phyloP scores from a whole-genome alignment of 2,888 invertebrate genomes.

The Cabera pusaria region DNA sequence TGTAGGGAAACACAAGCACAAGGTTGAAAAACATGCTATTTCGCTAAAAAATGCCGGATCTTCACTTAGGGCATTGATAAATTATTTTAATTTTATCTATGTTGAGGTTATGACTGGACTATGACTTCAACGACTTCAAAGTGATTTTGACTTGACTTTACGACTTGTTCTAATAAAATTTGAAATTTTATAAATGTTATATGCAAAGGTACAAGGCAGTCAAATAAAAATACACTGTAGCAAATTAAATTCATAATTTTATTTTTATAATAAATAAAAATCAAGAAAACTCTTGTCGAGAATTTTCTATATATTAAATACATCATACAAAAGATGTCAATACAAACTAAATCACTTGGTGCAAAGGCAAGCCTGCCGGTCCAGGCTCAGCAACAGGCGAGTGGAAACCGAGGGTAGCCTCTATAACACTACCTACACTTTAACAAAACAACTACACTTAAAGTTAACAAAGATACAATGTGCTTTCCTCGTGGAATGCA shows the following conservation, averaged over 20 bases:
- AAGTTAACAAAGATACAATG: slow-evolving; percentile 69
- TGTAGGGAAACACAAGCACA: too few species aligned
- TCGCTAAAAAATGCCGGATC: too few species aligned
- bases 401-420: slow-evolving; percentile 79
- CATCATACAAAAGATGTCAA: slow-evolving; percentile 83
- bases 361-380: slow-evolving; percentile 82
- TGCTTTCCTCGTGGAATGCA: slow-evolving; percentile 71
- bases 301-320: slow-evolving; percentile 79
- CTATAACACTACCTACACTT: slow-evolving; percentile 55
- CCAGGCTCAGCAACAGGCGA: slow-evolving; percentile 69
- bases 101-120: too few species aligned
- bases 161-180: too few species aligned
- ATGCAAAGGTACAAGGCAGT: neutral
- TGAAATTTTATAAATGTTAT: too few species aligned
- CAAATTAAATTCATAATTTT: slow-evolving; percentile 83
- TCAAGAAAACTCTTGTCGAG: slow-evolving; percentile 77
- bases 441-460: slow-evolving; percentile 71
- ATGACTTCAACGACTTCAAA: too few species aligned
- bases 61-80: too few species aligned
- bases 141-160: too few species aligned
- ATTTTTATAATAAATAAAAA: slow-evolving; percentile 83
- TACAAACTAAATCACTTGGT: slow-evolving; percentile 84
- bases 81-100: too few species aligned
- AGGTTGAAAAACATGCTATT: too few species aligned
- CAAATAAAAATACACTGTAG: slow-evolving; percentile 59